A percentile compares a stretch with the other conserved stretches of the same genome.
Conservation (phyloP, 2,113 vertebrate species). For the Etheostoma cragini region DNA sequence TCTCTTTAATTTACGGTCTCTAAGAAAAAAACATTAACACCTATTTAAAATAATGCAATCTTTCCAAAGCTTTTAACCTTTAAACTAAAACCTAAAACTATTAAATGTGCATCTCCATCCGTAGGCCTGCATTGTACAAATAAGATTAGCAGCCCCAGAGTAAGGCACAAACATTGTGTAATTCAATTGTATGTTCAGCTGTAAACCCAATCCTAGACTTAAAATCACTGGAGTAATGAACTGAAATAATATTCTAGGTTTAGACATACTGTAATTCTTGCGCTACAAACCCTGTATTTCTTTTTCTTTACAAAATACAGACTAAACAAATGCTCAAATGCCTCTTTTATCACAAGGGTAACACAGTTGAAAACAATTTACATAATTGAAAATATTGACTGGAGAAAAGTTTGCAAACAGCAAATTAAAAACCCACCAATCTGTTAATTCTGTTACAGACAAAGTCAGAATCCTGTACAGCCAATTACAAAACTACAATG, state of each 20-base stretch:
- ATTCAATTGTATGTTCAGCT: slow-evolving; percentile 14
- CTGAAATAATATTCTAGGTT: slow-evolving; percentile 1
- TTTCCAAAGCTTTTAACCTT: slow-evolving; percentile 36
- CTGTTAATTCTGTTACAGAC: slow-evolving; percentile 25
- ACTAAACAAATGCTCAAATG: not conserved
- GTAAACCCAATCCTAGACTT: slow-evolving; percentile 1
- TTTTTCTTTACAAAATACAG: slow-evolving; percentile 15
- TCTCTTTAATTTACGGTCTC: slow-evolving; percentile 80
- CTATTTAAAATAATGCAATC: slow-evolving; percentile 51
- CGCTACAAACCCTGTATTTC: not conserved
- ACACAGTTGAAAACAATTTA: slow-evolving; percentile 26
- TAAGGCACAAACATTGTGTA: slow-evolving; percentile 52
- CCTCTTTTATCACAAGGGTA: slow-evolving; percentile 4
- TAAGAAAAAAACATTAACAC: slow-evolving; percentile 60
- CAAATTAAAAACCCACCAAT: slow-evolving; percentile 41
- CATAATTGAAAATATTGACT: slow-evolving; percentile 3
- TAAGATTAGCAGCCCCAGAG: slow-evolving; percentile 65
- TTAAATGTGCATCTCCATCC: slow-evolving; percentile 46
- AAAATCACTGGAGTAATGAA: not conserved
- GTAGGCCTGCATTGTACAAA: slow-evolving; percentile 51
- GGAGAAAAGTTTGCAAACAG: slow-evolving; percentile 14
- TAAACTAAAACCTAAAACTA: slow-evolving; percentile 41
- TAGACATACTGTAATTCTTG: not conserved
- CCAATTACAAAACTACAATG: slow-evolving; percentile 38
- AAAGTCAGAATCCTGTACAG: slow-evolving; percentile 25